Conservation (phyloP, 2,888 invertebrate species). For the Hetaerina titia region DNA sequence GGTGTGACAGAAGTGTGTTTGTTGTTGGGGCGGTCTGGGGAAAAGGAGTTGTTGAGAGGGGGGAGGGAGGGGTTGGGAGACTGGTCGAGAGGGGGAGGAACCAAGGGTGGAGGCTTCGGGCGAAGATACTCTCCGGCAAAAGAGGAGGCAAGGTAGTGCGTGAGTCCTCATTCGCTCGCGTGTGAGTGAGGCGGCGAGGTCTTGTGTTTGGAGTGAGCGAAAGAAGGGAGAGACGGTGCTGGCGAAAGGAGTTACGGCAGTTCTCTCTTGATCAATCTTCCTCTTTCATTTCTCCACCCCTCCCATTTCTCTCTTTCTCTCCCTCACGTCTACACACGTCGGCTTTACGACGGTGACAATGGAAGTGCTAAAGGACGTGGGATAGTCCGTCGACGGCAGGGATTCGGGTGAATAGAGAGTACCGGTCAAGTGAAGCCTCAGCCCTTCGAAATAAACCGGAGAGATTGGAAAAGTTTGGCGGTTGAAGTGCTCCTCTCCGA, state of each 20-base stretch:
- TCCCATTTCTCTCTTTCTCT: neutral
- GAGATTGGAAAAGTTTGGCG: neutral
- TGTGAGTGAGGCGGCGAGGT: neutral
- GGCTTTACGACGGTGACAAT: neutral
- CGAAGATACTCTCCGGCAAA: neutral
- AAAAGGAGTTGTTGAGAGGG: neutral
- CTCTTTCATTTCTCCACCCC: neutral
- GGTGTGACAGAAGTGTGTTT: conserved; percentile 23
- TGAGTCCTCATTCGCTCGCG: neutral
- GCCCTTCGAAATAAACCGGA: neutral
- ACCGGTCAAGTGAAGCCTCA: neutral
- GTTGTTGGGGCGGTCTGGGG: neutral
- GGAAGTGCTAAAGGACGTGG: conserved; percentile 35
- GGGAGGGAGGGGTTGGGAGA: neutral
- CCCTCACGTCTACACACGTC: neutral
- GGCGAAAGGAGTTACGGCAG: neutral
- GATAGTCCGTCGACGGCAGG: neutral
- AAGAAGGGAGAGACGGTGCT: neutral
- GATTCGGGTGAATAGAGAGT: neutral
- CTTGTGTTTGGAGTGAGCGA: neutral
- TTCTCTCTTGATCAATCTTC: too few species aligned
- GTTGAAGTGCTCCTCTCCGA: neutral
- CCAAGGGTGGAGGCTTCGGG: neutral
- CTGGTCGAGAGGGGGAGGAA: neutral
- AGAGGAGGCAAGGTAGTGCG: neutral